Conservation (phyloP, 2,113 vertebrate genomes). For the Paralichthys olivaceus region DNA sequence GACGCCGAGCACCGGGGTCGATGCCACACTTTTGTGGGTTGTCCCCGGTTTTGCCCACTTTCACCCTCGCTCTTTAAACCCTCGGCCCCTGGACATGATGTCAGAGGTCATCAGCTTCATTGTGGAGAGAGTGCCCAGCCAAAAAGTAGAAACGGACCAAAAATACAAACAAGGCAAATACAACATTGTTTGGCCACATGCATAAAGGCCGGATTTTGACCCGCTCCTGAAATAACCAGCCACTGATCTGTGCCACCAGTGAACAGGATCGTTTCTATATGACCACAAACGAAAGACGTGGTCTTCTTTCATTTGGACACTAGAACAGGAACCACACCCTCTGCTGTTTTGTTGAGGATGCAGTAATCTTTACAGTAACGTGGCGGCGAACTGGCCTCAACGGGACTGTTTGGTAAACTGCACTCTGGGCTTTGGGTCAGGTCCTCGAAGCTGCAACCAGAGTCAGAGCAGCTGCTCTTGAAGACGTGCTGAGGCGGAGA, state of each 20-base stretch:
- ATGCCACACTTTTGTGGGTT: no score
- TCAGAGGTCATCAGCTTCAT: no score
- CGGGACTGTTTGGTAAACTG: conserved; percentile 43
- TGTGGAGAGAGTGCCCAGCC: no score
- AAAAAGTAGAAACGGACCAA: not conserved
- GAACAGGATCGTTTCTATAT: no score
- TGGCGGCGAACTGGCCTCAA: not conserved
- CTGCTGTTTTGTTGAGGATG: conserved; percentile 61
- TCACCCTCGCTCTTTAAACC: no score
- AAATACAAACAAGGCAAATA: not conserved
- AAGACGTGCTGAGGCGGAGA: conserved; percentile 5
- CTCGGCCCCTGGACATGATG: no score
- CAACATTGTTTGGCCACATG: no score
- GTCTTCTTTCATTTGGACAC: conserved; percentile 19
- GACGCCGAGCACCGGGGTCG: no score
- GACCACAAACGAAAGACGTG: not conserved
- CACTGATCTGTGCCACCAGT: not conserved
- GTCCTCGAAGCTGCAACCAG: conserved; percentile 52
- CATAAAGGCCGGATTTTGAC: no score
- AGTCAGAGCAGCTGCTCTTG: conserved; percentile 34
- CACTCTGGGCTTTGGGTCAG: conserved; percentile 47
- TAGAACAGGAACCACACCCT: conserved; percentile 59
- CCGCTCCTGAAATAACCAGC: no score
- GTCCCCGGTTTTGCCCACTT: no score
- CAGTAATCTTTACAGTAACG: conserved; percentile 53